Conservation (phyloP, 2,888 invertebrate genomes). For the Gari tellinella region DNA sequence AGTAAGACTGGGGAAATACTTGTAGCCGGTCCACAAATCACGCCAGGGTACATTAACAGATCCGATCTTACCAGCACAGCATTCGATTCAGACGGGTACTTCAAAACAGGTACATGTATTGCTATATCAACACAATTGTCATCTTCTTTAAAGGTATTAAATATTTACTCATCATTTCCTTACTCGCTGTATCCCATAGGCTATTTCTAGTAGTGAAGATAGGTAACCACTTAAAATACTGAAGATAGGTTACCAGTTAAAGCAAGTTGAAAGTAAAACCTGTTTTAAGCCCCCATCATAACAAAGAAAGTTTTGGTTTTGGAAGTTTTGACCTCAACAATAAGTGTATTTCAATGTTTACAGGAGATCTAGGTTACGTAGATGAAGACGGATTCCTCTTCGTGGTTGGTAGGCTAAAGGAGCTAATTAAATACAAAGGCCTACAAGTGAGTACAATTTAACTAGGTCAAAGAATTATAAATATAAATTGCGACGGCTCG, state of each 20-base stretch:
- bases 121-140: not conserved
- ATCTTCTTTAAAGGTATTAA: no score
- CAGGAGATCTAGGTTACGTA: constrained; percentile 90
- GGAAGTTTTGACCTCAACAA: no score
- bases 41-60: constrained; percentile 93
- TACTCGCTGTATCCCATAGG: no score
- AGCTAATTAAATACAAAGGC: constrained; percentile 95
- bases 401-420: constrained; percentile 94
- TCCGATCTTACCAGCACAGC: constrained; percentile 88
- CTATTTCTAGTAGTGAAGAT: no score
- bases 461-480: not conserved
- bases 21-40: constrained; percentile 91
- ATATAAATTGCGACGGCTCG: not conserved
- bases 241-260: no score
- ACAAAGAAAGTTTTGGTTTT: no score
- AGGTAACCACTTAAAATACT: no score
- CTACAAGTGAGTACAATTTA: constrained; percentile 86
- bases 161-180: no score
- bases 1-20: constrained; percentile 92
- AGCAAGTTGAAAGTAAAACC: no score
- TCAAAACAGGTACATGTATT: constrained; percentile 85
- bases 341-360: no score
- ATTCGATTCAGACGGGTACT: constrained; percentile 91
- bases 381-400: constrained; percentile 92
- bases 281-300: no score